phyloP scores from a whole-genome alignment of 2,888 invertebrate genomes.

The Epinotia ramella region DNA sequence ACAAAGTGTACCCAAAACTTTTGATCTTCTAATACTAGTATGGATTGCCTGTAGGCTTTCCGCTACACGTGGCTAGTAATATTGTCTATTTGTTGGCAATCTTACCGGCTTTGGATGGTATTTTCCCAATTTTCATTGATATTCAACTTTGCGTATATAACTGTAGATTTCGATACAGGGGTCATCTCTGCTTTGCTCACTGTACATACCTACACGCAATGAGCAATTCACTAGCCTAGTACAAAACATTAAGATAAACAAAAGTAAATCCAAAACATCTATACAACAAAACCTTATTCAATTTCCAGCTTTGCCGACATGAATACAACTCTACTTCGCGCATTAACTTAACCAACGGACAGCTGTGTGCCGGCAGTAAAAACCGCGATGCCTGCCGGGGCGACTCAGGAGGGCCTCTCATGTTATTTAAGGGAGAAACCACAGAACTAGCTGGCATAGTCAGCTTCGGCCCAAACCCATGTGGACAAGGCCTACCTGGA shows the following conservation, averaged over 20 bases:
- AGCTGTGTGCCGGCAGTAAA: constrained; percentile 35
- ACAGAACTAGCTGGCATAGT: constrained; percentile 35
- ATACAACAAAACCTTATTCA: not conserved
- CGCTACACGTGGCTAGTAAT: not conserved
- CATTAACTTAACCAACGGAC: not conserved
- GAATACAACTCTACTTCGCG: not conserved
- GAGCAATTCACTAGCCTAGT: not conserved
- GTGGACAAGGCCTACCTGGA: constrained; percentile 22
- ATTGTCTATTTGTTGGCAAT: not conserved
- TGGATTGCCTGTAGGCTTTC: not conserved
- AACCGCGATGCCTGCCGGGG: constrained; percentile 30
- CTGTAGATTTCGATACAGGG: too few species aligned
- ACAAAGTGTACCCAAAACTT: too few species aligned
- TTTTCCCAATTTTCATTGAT: too few species aligned
- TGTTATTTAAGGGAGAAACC: not conserved
- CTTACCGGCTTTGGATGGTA: not conserved
- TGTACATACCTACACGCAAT: too few species aligned
- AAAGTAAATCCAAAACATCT: too few species aligned
- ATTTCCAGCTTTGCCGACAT: constrained; percentile 28
- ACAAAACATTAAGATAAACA: not conserved
- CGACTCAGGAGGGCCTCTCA: constrained; percentile 29
- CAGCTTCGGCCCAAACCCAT: constrained; percentile 26
- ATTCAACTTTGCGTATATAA: too few species aligned
- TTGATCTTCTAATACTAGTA: too few species aligned
- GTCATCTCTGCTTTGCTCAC: too few species aligned